Evolutionary conservation across 35 echinoderm and acorn worm species (phyloP), one percentile per base, ranked within the genome.

Genomic region (Apostichopus californicus): DNA sequence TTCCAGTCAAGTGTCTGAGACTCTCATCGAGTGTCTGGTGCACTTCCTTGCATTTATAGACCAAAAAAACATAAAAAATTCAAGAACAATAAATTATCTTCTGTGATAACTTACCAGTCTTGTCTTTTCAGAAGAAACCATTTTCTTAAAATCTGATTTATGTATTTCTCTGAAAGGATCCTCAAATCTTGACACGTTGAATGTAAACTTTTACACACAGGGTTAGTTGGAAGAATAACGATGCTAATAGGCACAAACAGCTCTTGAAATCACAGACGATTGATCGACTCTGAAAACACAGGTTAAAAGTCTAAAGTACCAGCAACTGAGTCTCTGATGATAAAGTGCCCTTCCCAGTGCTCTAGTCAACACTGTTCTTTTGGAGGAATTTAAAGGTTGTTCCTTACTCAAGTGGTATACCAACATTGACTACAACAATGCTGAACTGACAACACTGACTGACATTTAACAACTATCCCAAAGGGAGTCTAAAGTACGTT

Each of bases 171-270:
- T 46, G 34, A 46, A 46, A 68, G 17, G 64, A 68, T 68, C 64
- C 64, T 17, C 64, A 68, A 68, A 68, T 80, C 9, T 80, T 34
- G 78, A n/a, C 78, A 80, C 78, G 78, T 80, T 26, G 24, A 25
- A 26, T 14, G 55, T 12, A 34, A 14, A 14, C 5, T 5, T 80
- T 55, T 0, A 25, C 6, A 34, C 9, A 80, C 78, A 6, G 53
- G 34, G 34, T 46, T 3, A 46, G 34, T 46, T 46, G 34, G 34
- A 46, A 0, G 34, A 46, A 46, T 80, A 46, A 26, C 23, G 53
- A 14, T 46, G 78, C 5, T 14, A 25, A 68, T 3, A 11, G 64
- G 64, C 64, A 68, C 3, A 68, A 68, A 68, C 11, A 68, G 64
- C 64, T 68, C 25, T 80, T 80, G 24, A 34, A 80, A 80, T 68